Percentiles rank a stretch among this genome's conserved stretches.
Conservation (phyloP, 2,113 vertebrate genomes). For the Gymnogyps californianus region DNA sequence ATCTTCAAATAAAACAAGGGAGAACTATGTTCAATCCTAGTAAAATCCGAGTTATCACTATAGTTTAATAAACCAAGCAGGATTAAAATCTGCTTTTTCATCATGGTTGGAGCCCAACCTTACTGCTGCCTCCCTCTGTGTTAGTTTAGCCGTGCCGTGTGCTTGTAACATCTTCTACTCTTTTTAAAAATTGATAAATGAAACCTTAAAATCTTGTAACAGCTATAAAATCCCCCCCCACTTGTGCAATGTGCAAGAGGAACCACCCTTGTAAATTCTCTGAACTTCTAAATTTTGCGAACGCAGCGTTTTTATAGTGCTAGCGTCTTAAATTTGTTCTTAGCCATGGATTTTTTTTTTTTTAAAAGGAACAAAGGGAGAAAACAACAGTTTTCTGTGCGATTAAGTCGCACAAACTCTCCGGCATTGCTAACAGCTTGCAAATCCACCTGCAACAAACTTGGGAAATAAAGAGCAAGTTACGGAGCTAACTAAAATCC, state of each 20-base stretch:
- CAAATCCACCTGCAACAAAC: background rate
- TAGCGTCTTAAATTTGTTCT: background rate
- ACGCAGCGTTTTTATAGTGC: accelerated
- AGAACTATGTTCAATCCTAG: accelerated
- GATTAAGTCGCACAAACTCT: background rate
- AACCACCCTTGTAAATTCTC: background rate
- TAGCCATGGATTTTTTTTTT: accelerated
- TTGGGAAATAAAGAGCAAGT: background rate
- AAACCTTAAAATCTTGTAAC: background rate
- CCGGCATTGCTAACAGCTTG: background rate
- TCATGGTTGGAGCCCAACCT: background rate
- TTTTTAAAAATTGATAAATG: background rate
- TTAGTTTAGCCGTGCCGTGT: background rate
- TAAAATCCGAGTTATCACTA: background rate
- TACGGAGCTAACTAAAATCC: accelerated
- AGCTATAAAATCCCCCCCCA: background rate
- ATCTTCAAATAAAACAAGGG: background rate
- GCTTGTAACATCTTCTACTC: too few species aligned
- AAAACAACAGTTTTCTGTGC: background rate
- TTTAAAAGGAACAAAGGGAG: background rate
- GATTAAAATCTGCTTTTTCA: background rate
- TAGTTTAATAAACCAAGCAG: background rate
- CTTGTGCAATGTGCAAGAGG: background rate
- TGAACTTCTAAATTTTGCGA: background rate
- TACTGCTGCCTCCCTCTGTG: background rate